These are phyloP conservation scores for Anarhynchus alexandrinus DNA, from an alignment of 2,113 vertebrate species.

Conservation along the genomic window DNA sequence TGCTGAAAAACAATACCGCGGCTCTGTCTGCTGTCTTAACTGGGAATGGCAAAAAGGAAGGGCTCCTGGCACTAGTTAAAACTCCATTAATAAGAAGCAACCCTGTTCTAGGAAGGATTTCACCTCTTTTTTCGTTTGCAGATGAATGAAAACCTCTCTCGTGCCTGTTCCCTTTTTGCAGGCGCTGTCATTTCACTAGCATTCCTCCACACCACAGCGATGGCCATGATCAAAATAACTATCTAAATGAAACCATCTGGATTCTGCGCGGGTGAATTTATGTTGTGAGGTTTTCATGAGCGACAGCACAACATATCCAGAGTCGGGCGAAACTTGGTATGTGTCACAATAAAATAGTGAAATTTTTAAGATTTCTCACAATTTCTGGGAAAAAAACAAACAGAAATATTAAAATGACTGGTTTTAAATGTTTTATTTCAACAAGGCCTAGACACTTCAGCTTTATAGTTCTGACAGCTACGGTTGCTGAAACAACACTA, in stretches of 20 bases:
- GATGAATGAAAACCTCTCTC: not conserved
- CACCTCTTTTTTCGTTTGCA: not conserved
- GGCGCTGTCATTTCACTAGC: not conserved
- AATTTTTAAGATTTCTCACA: not conserved
- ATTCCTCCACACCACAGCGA: not conserved
- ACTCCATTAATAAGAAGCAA: not conserved
- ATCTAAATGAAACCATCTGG: not conserved
- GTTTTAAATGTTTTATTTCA: not conserved
- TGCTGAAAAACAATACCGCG: not conserved
- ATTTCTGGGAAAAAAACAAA: not conserved
- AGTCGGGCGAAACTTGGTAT: not conserved
- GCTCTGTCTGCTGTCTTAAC: not conserved
- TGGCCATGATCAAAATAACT: fast-evolving
- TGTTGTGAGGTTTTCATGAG: not conserved
- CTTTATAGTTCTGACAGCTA: not conserved
- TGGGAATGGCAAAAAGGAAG: not conserved
- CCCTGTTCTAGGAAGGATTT: not conserved
- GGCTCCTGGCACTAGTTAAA: not conserved
- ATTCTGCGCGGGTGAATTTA: fast-evolving
- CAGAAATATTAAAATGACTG: not conserved
- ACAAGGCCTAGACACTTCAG: not conserved
- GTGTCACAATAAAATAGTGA: not conserved
- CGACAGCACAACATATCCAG: fast-evolving
- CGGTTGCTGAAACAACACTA: not conserved
- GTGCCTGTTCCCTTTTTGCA: not conserved